Evolutionary conservation across 1,140 invertebrate species (phyloP).

Genomic region (Drosophila littoralis): DNA sequence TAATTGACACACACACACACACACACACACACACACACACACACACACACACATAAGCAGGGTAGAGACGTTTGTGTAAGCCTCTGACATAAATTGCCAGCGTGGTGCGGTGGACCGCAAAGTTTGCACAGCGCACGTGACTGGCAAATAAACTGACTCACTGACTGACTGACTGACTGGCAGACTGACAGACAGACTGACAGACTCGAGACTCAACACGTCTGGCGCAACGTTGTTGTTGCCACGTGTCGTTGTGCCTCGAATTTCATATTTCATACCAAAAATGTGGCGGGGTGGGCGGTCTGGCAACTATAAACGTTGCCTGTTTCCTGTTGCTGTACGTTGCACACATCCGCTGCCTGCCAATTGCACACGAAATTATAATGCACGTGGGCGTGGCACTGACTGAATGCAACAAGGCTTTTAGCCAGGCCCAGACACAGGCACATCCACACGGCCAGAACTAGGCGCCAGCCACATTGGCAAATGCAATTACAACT

Average conservation of each 20-base stretch:
- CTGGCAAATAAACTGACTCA: constrained; percentile 20
- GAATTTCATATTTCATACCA: constrained; percentile 44
- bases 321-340: constrained; percentile 53
- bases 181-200: constrained; percentile 22
- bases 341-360: constrained; percentile 46
- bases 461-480: background rate
- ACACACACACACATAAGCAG: background rate
- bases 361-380: constrained; percentile 1
- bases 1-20: constrained; percentile 59
- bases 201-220: background rate
- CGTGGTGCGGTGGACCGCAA: constrained; percentile 55
- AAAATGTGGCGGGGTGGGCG: background rate
- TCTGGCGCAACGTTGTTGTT: background rate
- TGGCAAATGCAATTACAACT: constrained; percentile 48
- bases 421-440: background rate
- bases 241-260: constrained; percentile 1
- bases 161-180: constrained; percentile 10
- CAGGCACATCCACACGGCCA: background rate
- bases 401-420: background rate
- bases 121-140: constrained; percentile 60
- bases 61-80: background rate
- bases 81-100: constrained; percentile 53
- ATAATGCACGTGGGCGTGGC: constrained; percentile 11
- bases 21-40: constrained; percentile 5
- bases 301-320: background rate